These are phyloP conservation scores for Toxonevra muliebris DNA, from an alignment of 2,888 invertebrate genomes.

Conservation along the genomic window DNA sequence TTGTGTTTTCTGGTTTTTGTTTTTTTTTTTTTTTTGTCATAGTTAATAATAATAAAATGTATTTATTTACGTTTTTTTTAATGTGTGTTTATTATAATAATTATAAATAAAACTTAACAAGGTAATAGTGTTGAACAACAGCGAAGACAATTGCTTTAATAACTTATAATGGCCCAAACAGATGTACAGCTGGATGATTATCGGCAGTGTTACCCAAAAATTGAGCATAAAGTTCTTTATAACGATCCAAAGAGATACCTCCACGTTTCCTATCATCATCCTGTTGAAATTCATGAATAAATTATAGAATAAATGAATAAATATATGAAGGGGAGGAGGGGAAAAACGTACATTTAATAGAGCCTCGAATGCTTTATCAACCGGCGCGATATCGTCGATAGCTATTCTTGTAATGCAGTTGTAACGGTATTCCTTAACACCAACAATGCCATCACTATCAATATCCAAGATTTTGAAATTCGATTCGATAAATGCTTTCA, in stretches of 20 bases:
- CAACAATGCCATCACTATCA: conserved; percentile 82
- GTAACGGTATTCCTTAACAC: conserved; percentile 82
- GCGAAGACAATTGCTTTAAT: conserved; percentile 57
- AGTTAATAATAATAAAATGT: conserved; percentile 30
- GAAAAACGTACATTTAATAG: conserved; percentile 73
- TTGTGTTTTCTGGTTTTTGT: conserved; percentile 28
- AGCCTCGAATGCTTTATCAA: conserved; percentile 81
- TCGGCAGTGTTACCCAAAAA: conserved; percentile 82
- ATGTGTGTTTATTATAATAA: conserved; percentile 47
- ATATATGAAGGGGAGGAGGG: neutral
- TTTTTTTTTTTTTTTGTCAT: conserved; percentile 39
- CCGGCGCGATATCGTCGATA: conserved; percentile 76
- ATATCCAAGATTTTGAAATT: conserved; percentile 85
- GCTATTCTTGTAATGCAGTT: conserved; percentile 85
- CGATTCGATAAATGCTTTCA: conserved; percentile 86
- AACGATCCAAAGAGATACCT: conserved; percentile 79
- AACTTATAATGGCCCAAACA: conserved; percentile 77
- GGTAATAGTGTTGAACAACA: conserved; percentile 59
- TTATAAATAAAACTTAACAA: conserved; percentile 55
- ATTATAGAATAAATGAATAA: conserved; percentile 1
- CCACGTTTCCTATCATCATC: conserved; percentile 84
- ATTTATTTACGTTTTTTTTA: conserved; percentile 1
- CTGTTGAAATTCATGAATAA: conserved; percentile 64
- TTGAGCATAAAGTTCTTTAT: conserved; percentile 84
- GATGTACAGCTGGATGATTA: conserved; percentile 76